Evolutionary conservation across 2,888 invertebrate species (phyloP), one percentile per base, ranked within the genome.

Genomic region (Meiosimyza platycephala): DNA sequence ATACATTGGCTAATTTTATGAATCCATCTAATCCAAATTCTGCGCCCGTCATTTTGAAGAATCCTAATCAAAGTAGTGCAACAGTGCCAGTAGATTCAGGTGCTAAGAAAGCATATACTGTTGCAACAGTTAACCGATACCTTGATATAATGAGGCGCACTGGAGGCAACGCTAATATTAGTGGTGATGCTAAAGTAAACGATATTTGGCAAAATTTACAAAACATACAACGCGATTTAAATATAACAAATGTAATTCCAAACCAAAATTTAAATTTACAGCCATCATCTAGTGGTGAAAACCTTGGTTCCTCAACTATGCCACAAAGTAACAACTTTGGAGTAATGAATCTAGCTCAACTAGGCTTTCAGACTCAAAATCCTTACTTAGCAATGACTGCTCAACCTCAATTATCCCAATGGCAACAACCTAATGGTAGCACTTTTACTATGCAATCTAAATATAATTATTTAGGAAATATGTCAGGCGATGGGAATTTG

Each of bases 1-100:
- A 81, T 57, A 80, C 79, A 3, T 74, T 81, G 16, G 76, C 79
- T 59, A 80, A 80, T 55, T 76, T 80, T 60, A 47, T 81, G 15
- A 81, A 79, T 65, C 76, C 79, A 13, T 50, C 52, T 2, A 74
- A 74, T 62, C 60, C 72, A 18, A 57, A 48, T 18, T 13, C 59
- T 9, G 15, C 55, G 28, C 16, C 40, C 12, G 54, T 64, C 16
- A 47, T 62, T 51, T 52, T 48, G 22, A 28, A 28, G 28, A 28
- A 28, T 28, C 28, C 28, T 28, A 28, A 4, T 28, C 28, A 28
- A 28, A 65, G 73, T 48, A 65, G 52, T 15, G 50, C 67, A 28
- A 71, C 60, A 72, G 65, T 59, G 62, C 70, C 65, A 22, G 72
- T 71, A 67, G 69, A 75, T 63, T 62, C 63, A 12, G 65, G 57